phyloP scores from a whole-genome alignment of 2,888 invertebrate genomes.

The Polylopha cassiicola region DNA sequence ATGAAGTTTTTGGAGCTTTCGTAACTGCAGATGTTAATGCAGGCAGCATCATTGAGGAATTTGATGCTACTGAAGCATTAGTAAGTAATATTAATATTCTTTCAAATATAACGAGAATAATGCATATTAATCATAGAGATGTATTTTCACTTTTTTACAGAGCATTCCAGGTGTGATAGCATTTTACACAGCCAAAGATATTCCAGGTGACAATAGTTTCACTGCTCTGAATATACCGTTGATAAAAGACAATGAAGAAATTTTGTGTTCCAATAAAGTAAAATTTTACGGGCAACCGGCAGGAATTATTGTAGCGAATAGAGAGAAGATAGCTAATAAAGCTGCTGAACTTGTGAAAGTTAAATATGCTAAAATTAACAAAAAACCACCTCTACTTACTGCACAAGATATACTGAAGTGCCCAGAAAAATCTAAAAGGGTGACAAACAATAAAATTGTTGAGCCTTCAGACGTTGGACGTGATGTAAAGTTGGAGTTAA shows the following conservation, averaged over 20 bases:
- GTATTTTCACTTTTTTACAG: constrained; percentile 41
- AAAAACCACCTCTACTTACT: constrained; percentile 41
- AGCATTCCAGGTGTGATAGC: constrained; percentile 76
- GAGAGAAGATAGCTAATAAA: constrained; percentile 69
- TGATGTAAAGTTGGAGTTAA: constrained; percentile 20
- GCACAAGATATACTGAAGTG: constrained; percentile 50
- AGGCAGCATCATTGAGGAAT: constrained; percentile 47
- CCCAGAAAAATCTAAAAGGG: constrained; percentile 33
- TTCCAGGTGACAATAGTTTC: constrained; percentile 74
- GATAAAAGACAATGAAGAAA: constrained; percentile 40
- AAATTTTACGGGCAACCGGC: constrained; percentile 80
- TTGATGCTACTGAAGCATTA: constrained; percentile 71
- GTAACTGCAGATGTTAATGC: constrained; percentile 62
- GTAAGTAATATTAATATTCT: constrained; percentile 7
- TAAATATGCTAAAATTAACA: constrained; percentile 50
- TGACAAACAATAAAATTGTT: constrained; percentile 30
- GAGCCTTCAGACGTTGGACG: constrained; percentile 34
- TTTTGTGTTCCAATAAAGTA: constrained; percentile 63
- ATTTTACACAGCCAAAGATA: constrained; percentile 77
- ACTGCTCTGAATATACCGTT: constrained; percentile 18
- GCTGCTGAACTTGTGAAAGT: constrained; percentile 74
- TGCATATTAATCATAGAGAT: no score
- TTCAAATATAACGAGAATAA: neutral
- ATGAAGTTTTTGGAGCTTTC: constrained; percentile 78
- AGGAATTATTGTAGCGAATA: constrained; percentile 82